Base-by-base conservation (phyloP, 2,797 vertebrate species). In the Tachyglossus aculeatus region DNA sequence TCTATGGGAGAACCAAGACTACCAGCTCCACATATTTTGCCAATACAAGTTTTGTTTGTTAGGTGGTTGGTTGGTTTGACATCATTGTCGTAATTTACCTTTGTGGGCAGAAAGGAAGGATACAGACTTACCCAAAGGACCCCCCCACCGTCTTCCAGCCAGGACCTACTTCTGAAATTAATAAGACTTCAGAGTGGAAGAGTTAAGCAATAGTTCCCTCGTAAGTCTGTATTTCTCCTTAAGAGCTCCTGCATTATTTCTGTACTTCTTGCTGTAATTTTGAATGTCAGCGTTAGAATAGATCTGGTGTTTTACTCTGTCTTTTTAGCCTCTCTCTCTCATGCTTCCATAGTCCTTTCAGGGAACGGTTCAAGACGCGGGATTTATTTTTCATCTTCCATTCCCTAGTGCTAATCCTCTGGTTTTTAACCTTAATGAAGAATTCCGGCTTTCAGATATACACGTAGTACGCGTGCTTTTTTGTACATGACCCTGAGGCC, bases 121-220 rank as follows among this genome's bases (percentile, higher is more conserved):
- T n/a, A n/a, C n/a, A n/a, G n/a, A n/a, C n/a, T n/a, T n/a, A n/a
- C 31, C 61, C 70, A 61, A 39, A 54, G 21, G 41, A 25, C 22
- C n/a, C 21, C 4, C 1, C 22, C n/a, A 21, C 4, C 1, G 67
- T 72, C 33, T 44, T n/a, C 40, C 54, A 25, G 22, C 9, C 48
- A 18, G 45, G 8, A 36, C 16, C 25, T 36, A 64, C 54, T 70
- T 82, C 39, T 47, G 8, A 3, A 59, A 11, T 69, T 70, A 71
- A 41, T 53, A 48, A 61, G 33, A 69, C 27, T n/a, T 64, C 67
- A 41, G 3, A 21, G 19, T 59, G 16, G 33, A 69, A 72, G 52
- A 13, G 9, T 5, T 48, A 36, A 72, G 72, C 31, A 72, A n/a
- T n/a, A 52, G 14, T 60, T 60, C 10, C 44, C 13, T 74, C n/a